These are phyloP conservation scores for Conger conger DNA, from an alignment of 2,113 vertebrate genomes.

Conservation along the genomic window DNA sequence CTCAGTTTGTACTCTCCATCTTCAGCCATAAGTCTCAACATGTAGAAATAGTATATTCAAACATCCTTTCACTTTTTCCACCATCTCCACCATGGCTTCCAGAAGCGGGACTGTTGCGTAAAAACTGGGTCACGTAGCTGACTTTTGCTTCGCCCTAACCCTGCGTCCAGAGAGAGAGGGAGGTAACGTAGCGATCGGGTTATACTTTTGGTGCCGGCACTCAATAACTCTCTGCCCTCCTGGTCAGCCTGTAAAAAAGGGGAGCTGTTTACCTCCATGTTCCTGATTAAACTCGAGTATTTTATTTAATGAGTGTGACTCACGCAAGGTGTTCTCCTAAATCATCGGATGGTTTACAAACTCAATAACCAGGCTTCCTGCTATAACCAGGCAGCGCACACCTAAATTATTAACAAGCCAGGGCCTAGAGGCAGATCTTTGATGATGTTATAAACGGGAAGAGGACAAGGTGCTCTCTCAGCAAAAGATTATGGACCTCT, in stretches of 20 bases:
- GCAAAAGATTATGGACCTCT: conserved; percentile 97
- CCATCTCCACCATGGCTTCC: conserved; percentile 55
- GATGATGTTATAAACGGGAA: conserved; percentile 92
- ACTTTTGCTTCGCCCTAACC: conserved; percentile 53
- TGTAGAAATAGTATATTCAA: conserved; percentile 49
- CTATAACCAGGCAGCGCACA: conserved; percentile 87
- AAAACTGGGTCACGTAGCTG: conserved; percentile 44
- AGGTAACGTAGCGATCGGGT: conserved; percentile 53
- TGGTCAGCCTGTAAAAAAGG: conserved; percentile 70
- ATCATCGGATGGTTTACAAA: conserved; percentile 98
- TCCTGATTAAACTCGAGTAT: conserved; percentile 82
- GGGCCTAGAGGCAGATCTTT: conserved; percentile 95
- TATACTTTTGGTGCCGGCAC: conserved; percentile 43
- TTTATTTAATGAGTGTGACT: conserved; percentile 93
- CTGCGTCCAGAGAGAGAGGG: conserved; percentile 34
- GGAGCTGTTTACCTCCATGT: conserved; percentile 75
- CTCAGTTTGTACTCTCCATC: conserved; percentile 20
- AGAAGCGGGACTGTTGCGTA: conserved; percentile 50
- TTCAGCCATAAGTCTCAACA: conserved; percentile 45
- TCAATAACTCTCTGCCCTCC: conserved; percentile 66
- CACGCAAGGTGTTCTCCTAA: conserved; percentile 95
- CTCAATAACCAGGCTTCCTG: conserved; percentile 96
- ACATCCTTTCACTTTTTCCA: conserved; percentile 42
- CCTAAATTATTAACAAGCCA: conserved; percentile 98
- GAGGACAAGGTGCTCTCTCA: conserved; percentile 96